A percentile compares a stretch with the other conserved stretches of the same genome.
Conservation (phyloP, 2,888 invertebrate genomes). For the Cantharis rustica region DNA sequence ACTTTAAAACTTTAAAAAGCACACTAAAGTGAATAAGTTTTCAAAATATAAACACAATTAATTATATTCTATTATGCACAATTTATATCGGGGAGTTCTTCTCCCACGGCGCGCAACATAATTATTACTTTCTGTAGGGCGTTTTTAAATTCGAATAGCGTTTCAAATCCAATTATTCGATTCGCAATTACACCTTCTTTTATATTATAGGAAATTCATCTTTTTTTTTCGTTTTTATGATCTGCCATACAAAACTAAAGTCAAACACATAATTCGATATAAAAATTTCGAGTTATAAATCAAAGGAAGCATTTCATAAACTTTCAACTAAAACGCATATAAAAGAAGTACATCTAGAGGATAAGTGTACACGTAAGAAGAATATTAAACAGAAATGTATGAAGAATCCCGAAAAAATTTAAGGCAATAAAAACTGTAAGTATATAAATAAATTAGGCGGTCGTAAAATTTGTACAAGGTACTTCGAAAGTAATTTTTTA, state of each 20-base stretch:
- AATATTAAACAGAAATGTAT: background rate
- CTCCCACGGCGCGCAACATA: background rate
- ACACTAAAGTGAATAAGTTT: slow-evolving; percentile 1
- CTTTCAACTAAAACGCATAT: background rate
- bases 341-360: background rate
- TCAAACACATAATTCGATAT: background rate
- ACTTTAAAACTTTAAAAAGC: slow-evolving; percentile 1
- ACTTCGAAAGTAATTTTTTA: background rate
- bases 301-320: background rate
- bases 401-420: background rate
- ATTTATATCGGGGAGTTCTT: background rate
- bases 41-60: background rate
- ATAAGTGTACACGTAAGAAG: background rate
- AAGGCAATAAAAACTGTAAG: background rate
- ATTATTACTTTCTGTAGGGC: background rate
- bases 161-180: background rate
- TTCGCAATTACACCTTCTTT: background rate
- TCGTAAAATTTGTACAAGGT: background rate
- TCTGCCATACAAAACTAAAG: background rate
- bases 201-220: background rate
- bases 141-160: background rate
- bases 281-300: background rate
- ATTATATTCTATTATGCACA: background rate
- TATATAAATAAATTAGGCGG: background rate
- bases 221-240: background rate